A percentile compares a stretch with the other conserved stretches of the same genome.
These are phyloP conservation scores for Naja naja DNA, from an alignment of 2,113 vertebrate species.

Conservation along the genomic window DNA sequence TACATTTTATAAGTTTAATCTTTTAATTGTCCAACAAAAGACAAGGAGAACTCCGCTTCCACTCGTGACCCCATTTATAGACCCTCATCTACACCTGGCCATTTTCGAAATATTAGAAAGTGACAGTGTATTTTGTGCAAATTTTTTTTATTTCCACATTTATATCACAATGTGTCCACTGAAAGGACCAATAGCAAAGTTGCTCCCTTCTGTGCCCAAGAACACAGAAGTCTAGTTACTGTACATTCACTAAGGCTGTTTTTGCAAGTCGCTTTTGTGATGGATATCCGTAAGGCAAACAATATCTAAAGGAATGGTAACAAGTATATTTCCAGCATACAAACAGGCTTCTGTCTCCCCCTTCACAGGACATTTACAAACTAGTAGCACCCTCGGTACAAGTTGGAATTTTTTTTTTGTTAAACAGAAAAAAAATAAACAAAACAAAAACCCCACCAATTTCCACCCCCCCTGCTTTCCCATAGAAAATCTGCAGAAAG, in stretches of 20 bases:
- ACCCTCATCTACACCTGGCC: not conserved
- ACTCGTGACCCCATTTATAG: not conserved
- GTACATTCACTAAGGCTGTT: conserved; percentile 93
- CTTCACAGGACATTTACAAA: conserved; percentile 79
- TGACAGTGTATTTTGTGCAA: conserved; percentile 72
- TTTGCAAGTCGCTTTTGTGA: conserved; percentile 85
- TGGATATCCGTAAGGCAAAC: conserved; percentile 89
- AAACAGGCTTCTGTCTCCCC: conserved; percentile 75
- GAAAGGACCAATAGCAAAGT: conserved; percentile 93
- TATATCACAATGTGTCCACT: conserved; percentile 91
- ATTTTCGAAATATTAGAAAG: conserved; percentile 35
- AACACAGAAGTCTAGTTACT: conserved; percentile 86
- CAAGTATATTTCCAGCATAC: conserved; percentile 87
- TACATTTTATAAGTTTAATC: not conserved
- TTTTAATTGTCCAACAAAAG: not conserved
- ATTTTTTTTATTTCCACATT: conserved; percentile 91
- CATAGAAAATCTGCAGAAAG: conserved; percentile 62
- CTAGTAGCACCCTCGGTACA: conserved; percentile 75
- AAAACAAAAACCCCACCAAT: conserved; percentile 47
- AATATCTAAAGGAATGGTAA: conserved; percentile 91
- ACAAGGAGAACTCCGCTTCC: not conserved
- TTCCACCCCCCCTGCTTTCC: not conserved
- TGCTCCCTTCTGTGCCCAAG: conserved; percentile 81
- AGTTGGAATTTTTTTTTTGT: conserved; percentile 38
- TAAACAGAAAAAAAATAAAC: conserved; percentile 57